Percentiles rank a stretch among this genome's conserved stretches.
Conservation (phyloP, 37 sponge, comb jelly and placozoan species). For the Geodia barretti region DNA sequence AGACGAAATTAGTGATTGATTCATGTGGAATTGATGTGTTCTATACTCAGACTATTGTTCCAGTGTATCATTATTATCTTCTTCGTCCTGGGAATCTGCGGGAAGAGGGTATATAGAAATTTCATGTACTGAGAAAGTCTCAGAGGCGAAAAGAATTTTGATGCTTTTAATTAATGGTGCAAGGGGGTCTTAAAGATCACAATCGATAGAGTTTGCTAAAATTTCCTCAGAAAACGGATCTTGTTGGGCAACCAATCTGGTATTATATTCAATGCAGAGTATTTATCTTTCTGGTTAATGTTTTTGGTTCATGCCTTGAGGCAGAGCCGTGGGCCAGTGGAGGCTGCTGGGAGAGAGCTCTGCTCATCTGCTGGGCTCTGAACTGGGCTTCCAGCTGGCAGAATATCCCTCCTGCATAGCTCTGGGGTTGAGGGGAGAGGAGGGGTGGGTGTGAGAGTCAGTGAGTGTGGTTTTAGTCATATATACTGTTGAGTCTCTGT, state of each 20-base stretch:
- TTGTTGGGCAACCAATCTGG: background rate
- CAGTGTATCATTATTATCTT: too few species aligned
- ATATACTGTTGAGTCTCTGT: too few species aligned
- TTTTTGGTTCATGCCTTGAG: background rate
- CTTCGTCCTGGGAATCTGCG: background rate
- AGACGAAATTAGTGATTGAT: background rate
- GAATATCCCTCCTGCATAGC: conserved; percentile 57
- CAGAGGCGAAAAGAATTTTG: too few species aligned
- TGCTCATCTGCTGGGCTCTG: conserved; percentile 45
- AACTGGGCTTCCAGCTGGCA: conserved; percentile 58
- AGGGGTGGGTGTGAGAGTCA: too few species aligned
- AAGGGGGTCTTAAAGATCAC: too few species aligned
- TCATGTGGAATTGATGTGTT: background rate
- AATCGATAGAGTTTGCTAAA: too few species aligned
- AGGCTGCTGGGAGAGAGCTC: conserved; percentile 13
- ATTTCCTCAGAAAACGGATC: too few species aligned
- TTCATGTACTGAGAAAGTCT: too few species aligned
- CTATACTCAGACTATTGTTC: background rate
- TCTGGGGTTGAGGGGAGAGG: too few species aligned
- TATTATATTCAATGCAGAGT: background rate
- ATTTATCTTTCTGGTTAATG: background rate
- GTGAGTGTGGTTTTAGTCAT: too few species aligned
- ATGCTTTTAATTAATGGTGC: too few species aligned
- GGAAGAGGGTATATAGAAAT: background rate
- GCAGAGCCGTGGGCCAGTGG: background rate